phyloP scores from a whole-genome alignment of 1,140 invertebrate genomes.

The Chironomus tepperi region DNA sequence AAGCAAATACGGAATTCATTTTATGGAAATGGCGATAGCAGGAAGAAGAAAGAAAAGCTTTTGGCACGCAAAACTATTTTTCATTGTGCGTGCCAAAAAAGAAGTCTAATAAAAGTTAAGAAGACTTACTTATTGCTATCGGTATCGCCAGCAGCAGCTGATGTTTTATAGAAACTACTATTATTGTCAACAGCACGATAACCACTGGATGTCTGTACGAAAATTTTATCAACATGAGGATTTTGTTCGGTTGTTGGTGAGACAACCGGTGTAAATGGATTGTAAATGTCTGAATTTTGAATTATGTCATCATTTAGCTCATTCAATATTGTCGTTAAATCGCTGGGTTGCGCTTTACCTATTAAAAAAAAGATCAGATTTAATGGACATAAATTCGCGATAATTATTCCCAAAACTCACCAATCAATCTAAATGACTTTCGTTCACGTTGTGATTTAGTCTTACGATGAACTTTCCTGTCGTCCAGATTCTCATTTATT shows the following conservation, averaged over 20 bases:
- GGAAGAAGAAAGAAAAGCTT: background rate
- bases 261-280: constrained; percentile 40
- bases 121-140: constrained; percentile 35
- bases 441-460: constrained; percentile 39
- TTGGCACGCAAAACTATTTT: background rate
- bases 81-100: background rate
- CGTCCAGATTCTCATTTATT: constrained; percentile 39
- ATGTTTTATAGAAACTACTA: constrained; percentile 17
- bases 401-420: background rate
- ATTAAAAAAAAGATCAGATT: background rate
- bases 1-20: too few species aligned
- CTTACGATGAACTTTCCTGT: constrained; percentile 38
- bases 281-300: constrained; percentile 39
- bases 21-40: too few species aligned
- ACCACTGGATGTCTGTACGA: constrained; percentile 40
- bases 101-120: background rate
- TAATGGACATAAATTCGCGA: too few species aligned
- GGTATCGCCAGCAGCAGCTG: constrained; percentile 24
- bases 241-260: constrained; percentile 39
- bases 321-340: constrained; percentile 36
- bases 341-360: constrained; percentile 9
- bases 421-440: constrained; percentile 19
- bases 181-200: constrained; percentile 39
- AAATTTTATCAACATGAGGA: constrained; percentile 40
- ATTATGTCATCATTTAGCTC: constrained; percentile 39